Evolutionary conservation across 1,140 invertebrate species (phyloP).

Genomic region (Drosophila lacteicornis): DNA sequence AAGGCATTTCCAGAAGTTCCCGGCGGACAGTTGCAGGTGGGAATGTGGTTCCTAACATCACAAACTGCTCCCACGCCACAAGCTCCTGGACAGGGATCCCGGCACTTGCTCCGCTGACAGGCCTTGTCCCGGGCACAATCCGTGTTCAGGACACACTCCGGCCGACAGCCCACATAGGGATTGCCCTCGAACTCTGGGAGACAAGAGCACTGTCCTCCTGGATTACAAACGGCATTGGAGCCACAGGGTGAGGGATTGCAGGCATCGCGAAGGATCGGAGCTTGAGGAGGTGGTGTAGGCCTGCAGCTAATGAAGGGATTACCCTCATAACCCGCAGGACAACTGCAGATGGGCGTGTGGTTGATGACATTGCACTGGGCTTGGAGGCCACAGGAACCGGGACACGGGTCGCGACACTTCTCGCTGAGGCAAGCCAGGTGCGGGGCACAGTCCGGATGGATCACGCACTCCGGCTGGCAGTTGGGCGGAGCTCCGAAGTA

Average conservation of each 20-base stretch:
- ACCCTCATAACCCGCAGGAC: constrained; percentile 90
- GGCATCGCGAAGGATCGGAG: constrained; percentile 79
- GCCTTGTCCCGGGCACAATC: constrained; percentile 90
- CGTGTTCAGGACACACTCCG: constrained; percentile 93
- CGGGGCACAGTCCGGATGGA: constrained; percentile 91
- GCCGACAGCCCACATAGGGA: constrained; percentile 90
- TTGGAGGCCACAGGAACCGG: constrained; percentile 92
- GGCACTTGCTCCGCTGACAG: constrained; percentile 89
- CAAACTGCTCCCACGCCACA: constrained; percentile 91
- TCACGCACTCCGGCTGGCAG: constrained; percentile 91
- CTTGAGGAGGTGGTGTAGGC: constrained; percentile 69
- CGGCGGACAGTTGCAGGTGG: constrained; percentile 88
- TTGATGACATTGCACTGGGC: constrained; percentile 93
- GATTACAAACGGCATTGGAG: constrained; percentile 87
- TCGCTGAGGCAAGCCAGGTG: constrained; percentile 89
- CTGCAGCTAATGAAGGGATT: constrained; percentile 91
- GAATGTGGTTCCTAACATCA: constrained; percentile 89
- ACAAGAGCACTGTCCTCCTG: constrained; percentile 85
- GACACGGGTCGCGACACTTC: constrained; percentile 91
- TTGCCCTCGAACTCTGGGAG: constrained; percentile 91
- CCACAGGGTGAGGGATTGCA: constrained; percentile 90
- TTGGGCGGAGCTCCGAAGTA: constrained; percentile 90
- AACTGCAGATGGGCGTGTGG: constrained; percentile 93
- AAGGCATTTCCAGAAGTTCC: constrained; percentile 92
- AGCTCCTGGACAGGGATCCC: constrained; percentile 90